Evolutionary conservation across 2,888 invertebrate genomes (phyloP).

Genomic region (Melolontha melolontha): DNA sequence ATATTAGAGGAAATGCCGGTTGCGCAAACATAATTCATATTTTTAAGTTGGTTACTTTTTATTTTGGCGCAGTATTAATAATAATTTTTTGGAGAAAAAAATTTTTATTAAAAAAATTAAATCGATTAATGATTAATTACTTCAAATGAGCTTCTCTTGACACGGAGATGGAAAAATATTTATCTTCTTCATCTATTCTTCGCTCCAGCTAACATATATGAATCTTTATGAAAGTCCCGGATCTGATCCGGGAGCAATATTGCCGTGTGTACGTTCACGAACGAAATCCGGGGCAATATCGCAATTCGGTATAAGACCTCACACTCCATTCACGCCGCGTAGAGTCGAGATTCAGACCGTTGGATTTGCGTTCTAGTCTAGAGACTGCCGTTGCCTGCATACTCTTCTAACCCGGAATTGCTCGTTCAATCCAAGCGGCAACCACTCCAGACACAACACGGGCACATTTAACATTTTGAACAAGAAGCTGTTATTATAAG

Average conservation of each 20-base stretch:
- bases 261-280: constrained; percentile 25
- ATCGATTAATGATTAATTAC: constrained; percentile 3
- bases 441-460: constrained; percentile 23
- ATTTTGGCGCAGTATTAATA: no score
- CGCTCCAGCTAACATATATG: neutral
- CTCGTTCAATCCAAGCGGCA: constrained; percentile 10
- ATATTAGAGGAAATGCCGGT: no score
- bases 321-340: constrained; percentile 13
- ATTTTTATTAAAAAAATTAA: neutral
- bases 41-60: no score
- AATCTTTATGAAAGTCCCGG: constrained; percentile 32
- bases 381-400: constrained; percentile 2
- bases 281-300: constrained; percentile 33
- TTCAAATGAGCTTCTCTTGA: neutral
- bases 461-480: constrained; percentile 26
- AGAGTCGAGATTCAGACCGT: constrained; percentile 19
- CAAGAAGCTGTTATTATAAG: constrained; percentile 24
- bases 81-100: no score
- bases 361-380: constrained; percentile 24
- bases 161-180: neutral
- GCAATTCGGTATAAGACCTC: constrained; percentile 26
- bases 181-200: constrained; percentile 17
- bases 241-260: constrained; percentile 25
- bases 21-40: no score
- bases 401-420: neutral